Evolutionary conservation across 1,140 invertebrate genomes (phyloP).

Genomic region (Trigoniulus corallinus): DNA sequence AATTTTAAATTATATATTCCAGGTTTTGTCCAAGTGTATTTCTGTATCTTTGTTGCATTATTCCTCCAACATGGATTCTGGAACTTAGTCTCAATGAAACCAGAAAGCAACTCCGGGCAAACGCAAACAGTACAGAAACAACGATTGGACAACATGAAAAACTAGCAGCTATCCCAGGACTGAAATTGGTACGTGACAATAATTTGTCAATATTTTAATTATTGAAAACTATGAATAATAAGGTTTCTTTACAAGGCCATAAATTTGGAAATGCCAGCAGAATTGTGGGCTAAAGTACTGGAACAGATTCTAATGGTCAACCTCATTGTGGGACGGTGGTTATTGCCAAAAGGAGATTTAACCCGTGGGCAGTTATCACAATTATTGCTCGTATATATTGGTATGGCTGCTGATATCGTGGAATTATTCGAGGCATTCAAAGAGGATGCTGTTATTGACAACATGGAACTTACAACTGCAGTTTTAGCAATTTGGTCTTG

Average conservation of each 20-base stretch:
- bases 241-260: constrained; percentile 10
- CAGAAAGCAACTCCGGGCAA: constrained; percentile 30
- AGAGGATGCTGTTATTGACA: constrained; percentile 54
- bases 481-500: constrained; percentile 73
- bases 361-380: constrained; percentile 81
- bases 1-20: constrained; percentile 6
- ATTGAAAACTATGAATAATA: no score
- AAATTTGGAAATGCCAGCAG: constrained; percentile 26
- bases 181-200: not conserved
- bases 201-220: not conserved
- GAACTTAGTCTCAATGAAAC: constrained; percentile 54
- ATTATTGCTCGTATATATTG: constrained; percentile 56
- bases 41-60: constrained; percentile 57
- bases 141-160: not conserved
- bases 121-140: not conserved
- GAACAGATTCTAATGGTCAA: constrained; percentile 79
- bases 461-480: constrained; percentile 51
- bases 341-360: constrained; percentile 69
- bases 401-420: constrained; percentile 82
- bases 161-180: not conserved
- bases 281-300: constrained; percentile 68
- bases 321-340: constrained; percentile 70
- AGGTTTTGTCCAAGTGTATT: constrained; percentile 80
- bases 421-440: constrained; percentile 31
- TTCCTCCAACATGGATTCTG: constrained; percentile 67